Base-by-base conservation (phyloP, 2,113 vertebrate genomes). In the Speoplatyrhinus poulsoni region DNA sequence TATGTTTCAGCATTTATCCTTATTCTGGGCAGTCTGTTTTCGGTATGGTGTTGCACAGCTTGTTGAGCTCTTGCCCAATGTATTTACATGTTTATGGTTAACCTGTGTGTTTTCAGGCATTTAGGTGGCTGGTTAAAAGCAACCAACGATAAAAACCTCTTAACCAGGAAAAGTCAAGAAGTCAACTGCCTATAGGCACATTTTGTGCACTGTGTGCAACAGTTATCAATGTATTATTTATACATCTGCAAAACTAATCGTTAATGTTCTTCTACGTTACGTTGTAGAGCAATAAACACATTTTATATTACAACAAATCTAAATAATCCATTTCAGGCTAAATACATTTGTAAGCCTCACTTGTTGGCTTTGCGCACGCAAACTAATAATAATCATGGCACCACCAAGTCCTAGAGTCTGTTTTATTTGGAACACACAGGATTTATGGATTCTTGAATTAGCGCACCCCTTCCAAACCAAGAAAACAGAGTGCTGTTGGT, bases 61-160 rank as follows among this genome's bases (percentile, higher is more conserved):
- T 69, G 32, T 32, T 62, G 68, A 41, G 12, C 41, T 54, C 62
- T 63, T 17, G 55, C 33, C 36, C 36, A 67, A 19, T 73, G 62
- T 62, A 67, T 60, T 68, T 15, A 12, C n/a, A 6, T 65, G 52
- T 57, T 6, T 59, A 56, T 81, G 49, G 80, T 76, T 73, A 73
- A 41, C 36, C 36, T 41, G 36, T 60, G 75, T 36, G 13, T 56
- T 48, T 0, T 41, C 65, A 67, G 68, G 62, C 50, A 71, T 76
- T 65, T 74, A 53, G 78, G 69, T 81, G 79, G 80, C 82, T 84
- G 79, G 77, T 83, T 74, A 67, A 73, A 82, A 85, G 79, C 70
- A 85, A 77, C 82, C 81, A 57, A 60, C 68, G 78, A 76, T 80
- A 75, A 85, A 88, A 77, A 15, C 46, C 48, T 19, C 15, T 57